These are phyloP conservation scores for Ganaspis brasiliensis DNA, from an alignment of 2,888 invertebrate genomes.

Conservation along the genomic window DNA sequence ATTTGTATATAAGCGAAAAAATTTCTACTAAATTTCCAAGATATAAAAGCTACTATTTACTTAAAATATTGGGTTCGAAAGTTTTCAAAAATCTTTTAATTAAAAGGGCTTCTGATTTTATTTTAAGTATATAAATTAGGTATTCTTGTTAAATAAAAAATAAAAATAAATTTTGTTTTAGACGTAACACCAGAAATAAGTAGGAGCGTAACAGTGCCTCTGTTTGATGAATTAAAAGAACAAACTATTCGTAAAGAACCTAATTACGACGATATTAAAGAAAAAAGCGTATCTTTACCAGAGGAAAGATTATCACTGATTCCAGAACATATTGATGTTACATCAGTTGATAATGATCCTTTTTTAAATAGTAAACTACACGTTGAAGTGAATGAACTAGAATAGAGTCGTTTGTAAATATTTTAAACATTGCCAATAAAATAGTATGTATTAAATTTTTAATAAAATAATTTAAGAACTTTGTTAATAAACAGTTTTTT, in stretches of 20 bases:
- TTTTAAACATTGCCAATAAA: not conserved
- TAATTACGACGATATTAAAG: not conserved
- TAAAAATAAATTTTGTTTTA: too few species aligned
- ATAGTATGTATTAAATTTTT: not conserved
- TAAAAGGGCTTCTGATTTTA: too few species aligned
- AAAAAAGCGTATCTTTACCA: not conserved
- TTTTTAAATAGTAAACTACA: slow-evolving; percentile 3
- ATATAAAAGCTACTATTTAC: too few species aligned
- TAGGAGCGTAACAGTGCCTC: slow-evolving; percentile 59
- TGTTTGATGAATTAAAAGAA: slow-evolving; percentile 50
- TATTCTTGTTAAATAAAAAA: not conserved
- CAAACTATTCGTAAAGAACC: slow-evolving; percentile 29
- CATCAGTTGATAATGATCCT: not conserved
- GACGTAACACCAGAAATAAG: slow-evolving; percentile 53
- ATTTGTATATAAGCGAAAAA: too few species aligned
- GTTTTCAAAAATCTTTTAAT: too few species aligned
- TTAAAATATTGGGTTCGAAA: too few species aligned
- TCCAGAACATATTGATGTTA: slow-evolving; percentile 1
- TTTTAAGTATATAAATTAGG: not conserved
- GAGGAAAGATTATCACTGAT: slow-evolving; percentile 36
- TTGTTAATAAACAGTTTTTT: too few species aligned
- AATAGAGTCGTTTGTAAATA: not conserved
- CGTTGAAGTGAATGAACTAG: slow-evolving; percentile 3
- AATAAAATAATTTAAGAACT: too few species aligned
- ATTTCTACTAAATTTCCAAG: too few species aligned